phyloP scores from a whole-genome alignment of 2,113 vertebrate species.

The Rattus norvegicus region DNA sequence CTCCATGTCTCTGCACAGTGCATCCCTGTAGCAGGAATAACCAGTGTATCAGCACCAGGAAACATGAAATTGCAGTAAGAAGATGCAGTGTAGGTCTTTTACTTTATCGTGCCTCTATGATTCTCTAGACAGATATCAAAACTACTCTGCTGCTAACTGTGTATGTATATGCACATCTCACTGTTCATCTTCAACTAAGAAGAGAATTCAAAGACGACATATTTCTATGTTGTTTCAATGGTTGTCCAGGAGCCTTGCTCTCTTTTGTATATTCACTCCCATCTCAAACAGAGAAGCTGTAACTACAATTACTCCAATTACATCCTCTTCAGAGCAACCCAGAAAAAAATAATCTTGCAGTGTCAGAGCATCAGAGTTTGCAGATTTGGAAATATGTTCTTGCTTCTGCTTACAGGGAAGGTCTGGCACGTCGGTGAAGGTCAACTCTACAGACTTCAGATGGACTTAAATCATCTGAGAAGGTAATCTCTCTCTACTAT shows the following conservation, averaged over 20 bases:
- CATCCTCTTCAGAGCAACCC: not conserved
- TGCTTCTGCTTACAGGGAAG: not conserved
- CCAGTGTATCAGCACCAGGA: not conserved
- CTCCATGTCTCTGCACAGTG: not conserved
- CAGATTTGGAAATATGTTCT: slow-evolving; percentile 10
- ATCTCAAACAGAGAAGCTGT: slow-evolving; percentile 14
- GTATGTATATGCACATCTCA: not conserved
- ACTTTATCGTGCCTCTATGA: slow-evolving; percentile 13
- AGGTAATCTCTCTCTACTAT: not conserved
- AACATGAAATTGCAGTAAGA: slow-evolving; percentile 23
- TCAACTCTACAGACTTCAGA: not conserved
- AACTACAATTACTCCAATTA: not conserved
- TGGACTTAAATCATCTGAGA: not conserved
- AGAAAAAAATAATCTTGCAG: not conserved
- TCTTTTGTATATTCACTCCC: slow-evolving; percentile 15
- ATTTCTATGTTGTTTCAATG: slow-evolving; percentile 25
- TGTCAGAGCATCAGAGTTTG: not conserved
- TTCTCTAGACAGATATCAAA: slow-evolving; percentile 18
- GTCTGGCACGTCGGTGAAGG: not conserved
- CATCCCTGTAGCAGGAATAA: not conserved
- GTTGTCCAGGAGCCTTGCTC: not conserved
- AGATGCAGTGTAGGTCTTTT: slow-evolving; percentile 43
- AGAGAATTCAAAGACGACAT: slow-evolving; percentile 40
- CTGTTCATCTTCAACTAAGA: slow-evolving; percentile 28
- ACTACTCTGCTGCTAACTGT: slow-evolving; percentile 48